Evolutionary conservation across 1,140 invertebrate species (phyloP), one percentile per base, ranked within the genome.

Genomic region (Schlechtendalia chinensis): DNA sequence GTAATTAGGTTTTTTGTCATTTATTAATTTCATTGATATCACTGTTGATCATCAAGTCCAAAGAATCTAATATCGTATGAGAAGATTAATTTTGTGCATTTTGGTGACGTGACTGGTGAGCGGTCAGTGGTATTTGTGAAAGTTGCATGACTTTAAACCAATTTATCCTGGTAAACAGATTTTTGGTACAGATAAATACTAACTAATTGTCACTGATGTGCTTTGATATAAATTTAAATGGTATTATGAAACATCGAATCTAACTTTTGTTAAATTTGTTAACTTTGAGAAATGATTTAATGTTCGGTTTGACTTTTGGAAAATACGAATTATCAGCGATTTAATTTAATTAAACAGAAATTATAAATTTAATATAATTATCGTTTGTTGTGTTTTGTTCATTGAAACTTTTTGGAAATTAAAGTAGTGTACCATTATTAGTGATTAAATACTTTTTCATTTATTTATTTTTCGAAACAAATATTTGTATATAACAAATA

Each of bases 121-220:
- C 16, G 12, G 56, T 59, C 53, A 39, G 54, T 77, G 72, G 14
- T 45, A 77, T 77, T 77, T 77, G n/a, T 77, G 72, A 77, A 77
- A 77, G 24, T 77, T 77, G 54, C 32, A 77, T 59, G 72, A 77
- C 72, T 77, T 75, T 58, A 59, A 59, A 77, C 54, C 54, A 59
- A 45, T 58, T 77, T 59, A 59, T 77, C 72, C 32, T 59, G 19
- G 54, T 77, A 39, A 45, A 45, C 32, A 47, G 19, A 77, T 58
- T 45, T 45, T 58, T 11, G 72, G 54, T 77, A 77, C 19, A 77
- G 59, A 77, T 17, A 39, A 32, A 77, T 77, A 77, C 72, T 77
- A 77, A 77, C 56, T 58, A 29, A 45, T 45, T 53, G 24, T 58
- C 39, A 77, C 19, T 24, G 32, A 45, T 77, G 72, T 77, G 72